These are phyloP conservation scores for Deroplatys truncata DNA, from an alignment of 2,888 invertebrate species.

Conservation along the genomic window DNA sequence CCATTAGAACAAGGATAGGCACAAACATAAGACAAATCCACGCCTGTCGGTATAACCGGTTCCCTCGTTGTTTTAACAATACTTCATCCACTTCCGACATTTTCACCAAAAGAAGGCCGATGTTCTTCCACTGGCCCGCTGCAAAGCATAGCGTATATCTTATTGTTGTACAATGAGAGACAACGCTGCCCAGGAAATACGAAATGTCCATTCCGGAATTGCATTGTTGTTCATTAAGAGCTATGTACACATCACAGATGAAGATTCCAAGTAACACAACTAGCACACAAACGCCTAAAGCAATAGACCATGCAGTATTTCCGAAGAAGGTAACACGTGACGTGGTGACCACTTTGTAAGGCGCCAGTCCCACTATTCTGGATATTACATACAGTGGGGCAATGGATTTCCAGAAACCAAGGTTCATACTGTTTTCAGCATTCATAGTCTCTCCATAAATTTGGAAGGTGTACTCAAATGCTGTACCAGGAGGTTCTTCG, in stretches of 20 bases:
- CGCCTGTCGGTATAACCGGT: background rate
- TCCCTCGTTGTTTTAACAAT: background rate
- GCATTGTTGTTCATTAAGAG: background rate
- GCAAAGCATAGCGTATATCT: background rate
- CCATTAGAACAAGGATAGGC: background rate
- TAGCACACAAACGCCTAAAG: too few species aligned
- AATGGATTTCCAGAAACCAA: too few species aligned
- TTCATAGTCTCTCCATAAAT: too few species aligned
- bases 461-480: too few species aligned
- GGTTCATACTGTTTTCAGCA: too few species aligned
- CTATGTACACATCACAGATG: background rate
- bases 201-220: background rate
- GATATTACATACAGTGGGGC: too few species aligned
- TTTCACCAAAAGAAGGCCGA: background rate
- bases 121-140: background rate
- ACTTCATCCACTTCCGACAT: background rate
- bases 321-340: background rate
- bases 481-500: too few species aligned
- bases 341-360: background rate
- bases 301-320: too few species aligned
- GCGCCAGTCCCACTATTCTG: too few species aligned
- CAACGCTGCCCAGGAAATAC: background rate
- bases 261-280: background rate
- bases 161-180: background rate
- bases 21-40: background rate